These are phyloP conservation scores for Mimas tiliae DNA, from an alignment of 2,888 invertebrate species.

Conservation along the genomic window DNA sequence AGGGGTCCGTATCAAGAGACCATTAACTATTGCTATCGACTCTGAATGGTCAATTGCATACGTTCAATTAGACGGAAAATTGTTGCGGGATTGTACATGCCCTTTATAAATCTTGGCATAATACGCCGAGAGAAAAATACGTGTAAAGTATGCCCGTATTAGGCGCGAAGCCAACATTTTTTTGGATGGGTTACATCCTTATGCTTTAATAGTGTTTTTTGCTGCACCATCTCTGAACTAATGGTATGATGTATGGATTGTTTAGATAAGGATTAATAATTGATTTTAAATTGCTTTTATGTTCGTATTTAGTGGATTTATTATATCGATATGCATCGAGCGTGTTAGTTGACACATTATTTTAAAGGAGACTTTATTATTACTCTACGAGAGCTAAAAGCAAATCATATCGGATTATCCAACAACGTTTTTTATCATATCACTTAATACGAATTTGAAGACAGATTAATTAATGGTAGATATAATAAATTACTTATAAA, in stretches of 20 bases:
- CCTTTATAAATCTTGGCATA: conserved; percentile 26
- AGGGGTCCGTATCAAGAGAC: conserved; percentile 66
- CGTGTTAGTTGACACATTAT: too few species aligned
- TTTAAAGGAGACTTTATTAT: too few species aligned
- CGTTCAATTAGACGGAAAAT: conserved; percentile 82
- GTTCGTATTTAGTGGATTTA: background rate
- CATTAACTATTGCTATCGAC: conserved; percentile 73
- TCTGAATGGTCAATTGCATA: conserved; percentile 77
- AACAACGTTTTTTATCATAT: background rate
- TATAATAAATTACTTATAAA: background rate
- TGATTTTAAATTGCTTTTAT: conserved; percentile 6
- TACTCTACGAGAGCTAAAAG: background rate
- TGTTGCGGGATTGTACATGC: conserved; percentile 62
- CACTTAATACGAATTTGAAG: background rate
- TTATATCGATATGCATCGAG: background rate
- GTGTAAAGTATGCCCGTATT: conserved; percentile 16
- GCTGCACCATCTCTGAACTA: conserved; percentile 10
- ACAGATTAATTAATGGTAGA: background rate
- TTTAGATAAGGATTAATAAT: conserved; percentile 16
- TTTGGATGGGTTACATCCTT: conserved; percentile 9
- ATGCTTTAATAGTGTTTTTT: conserved; percentile 7
- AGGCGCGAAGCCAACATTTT: conserved; percentile 22
- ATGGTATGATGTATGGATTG: conserved; percentile 22
- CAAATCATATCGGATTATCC: background rate
- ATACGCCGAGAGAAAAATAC: conserved; percentile 11